phyloP scores from a whole-genome alignment of 2,888 invertebrate genomes.

The Pinctada fucata region DNA sequence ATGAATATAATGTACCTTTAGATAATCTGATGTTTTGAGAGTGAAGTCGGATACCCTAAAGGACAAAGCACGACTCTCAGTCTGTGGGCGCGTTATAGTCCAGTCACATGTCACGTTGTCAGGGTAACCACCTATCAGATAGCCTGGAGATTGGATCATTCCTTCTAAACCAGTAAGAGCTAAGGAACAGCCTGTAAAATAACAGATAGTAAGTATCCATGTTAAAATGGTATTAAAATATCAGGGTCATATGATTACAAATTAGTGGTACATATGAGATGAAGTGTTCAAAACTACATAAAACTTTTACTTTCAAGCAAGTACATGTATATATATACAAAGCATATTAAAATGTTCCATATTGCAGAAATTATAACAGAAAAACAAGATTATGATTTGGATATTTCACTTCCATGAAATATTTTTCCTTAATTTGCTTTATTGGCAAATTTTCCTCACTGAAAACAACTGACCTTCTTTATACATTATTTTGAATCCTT shows the following conservation, averaged over 20 bases:
- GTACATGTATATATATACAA: neutral
- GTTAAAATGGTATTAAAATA: neutral
- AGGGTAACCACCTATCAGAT: conserved; percentile 16
- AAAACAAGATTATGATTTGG: neutral
- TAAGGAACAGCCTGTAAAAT: conserved; percentile 20
- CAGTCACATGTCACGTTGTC: conserved; percentile 26
- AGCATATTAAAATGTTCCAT: no score
- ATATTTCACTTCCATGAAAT: neutral
- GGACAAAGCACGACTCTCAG: conserved; percentile 24
- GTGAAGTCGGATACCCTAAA: conserved; percentile 19
- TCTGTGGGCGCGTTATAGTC: conserved; percentile 7
- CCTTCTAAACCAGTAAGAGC: conserved; percentile 7
- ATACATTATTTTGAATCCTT: conserved; percentile 29
- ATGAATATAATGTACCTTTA: neutral
- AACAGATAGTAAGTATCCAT: neutral
- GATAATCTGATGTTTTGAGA: neutral
- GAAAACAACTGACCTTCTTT: conserved; percentile 24
- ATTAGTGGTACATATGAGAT: neutral
- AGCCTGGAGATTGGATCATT: conserved; percentile 25
- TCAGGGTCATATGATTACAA: no score
- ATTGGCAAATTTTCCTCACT: neutral
- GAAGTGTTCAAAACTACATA: neutral
- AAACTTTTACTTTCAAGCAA: neutral
- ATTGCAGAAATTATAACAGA: neutral
- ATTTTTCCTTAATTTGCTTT: neutral